Base-by-base conservation (phyloP, 2,113 vertebrate species). In the Eclectus roratus region DNA sequence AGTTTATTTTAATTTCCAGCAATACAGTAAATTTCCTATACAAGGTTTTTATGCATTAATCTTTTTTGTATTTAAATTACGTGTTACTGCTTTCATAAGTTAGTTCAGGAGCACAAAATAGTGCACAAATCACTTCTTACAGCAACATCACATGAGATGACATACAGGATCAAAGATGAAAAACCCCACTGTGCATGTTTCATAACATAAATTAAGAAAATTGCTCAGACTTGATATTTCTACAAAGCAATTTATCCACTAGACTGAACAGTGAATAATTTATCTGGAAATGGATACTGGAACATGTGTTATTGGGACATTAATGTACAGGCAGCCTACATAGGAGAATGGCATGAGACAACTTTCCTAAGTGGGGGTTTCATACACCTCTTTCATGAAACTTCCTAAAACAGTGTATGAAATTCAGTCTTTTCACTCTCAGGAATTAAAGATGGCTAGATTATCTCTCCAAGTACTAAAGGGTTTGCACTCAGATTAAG, bases 211-310 rank as follows among this genome's bases (percentile, higher is more conserved):
- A 85, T 88, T 52, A 79, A 69, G 37, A n/a, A 70, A 89, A 94
- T 63, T 80, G 78, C 35, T 81, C 60, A 61, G 39, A 83, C 17
- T 70, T 92, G 55, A 68, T 46, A 73, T 63, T 92, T 87, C 53
- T 74, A 91, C 50, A 73, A 86, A 95, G 47, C 14, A 60, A 65
- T 89, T 81, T 44, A 64, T 39, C n/a, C 29, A 66, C 29, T 68
- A 87, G 58, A 63, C 47, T 64, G 60, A 93, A 60, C 10, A 74
- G 46, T 71, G 80, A 87, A 70, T 81, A 78, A 81, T 73, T 89
- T 91, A 91, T 83, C 50, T 94, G 77, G 56, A 73, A 95, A 86
- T 86, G 58, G 64, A 78, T 89, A 80, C n/a, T 53, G 60, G 60
- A 86, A 63, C 23, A 24, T 0, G 2, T 86, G 27, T 78, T 77